phyloP scores from a whole-genome alignment of 2,797 vertebrate genomes.

The Avahi laniger region DNA sequence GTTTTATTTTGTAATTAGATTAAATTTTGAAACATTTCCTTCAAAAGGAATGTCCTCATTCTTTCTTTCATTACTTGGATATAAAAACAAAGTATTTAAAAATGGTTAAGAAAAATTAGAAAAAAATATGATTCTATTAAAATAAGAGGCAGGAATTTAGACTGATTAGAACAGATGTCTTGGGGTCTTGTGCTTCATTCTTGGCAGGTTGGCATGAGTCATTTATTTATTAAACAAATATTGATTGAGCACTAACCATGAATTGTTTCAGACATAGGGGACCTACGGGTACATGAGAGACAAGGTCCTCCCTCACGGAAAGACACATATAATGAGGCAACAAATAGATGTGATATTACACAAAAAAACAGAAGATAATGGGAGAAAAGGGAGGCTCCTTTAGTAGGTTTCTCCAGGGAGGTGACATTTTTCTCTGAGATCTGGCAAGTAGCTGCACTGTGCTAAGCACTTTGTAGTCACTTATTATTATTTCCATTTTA shows the following conservation, averaged over 20 bases:
- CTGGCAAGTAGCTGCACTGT: not conserved
- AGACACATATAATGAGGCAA: not conserved
- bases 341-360: not conserved
- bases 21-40: not conserved
- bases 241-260: not conserved
- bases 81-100: not conserved
- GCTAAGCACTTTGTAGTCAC: not conserved
- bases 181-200: not conserved
- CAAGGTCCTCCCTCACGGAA: not conserved
- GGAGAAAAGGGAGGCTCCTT: not conserved
- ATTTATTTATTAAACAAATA: conserved; percentile 1
- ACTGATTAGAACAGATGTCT: not conserved
- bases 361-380: not conserved
- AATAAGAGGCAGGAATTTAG: not conserved
- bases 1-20: conserved; percentile 19
- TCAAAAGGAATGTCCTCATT: not conserved
- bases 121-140: not conserved
- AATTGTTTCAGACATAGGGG: not conserved
- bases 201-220: not conserved
- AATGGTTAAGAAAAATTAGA: not conserved
- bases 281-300: not conserved
- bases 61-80: not conserved
- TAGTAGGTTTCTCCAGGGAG: not conserved
- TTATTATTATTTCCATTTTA: not conserved
- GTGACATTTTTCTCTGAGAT: not conserved